A percentile compares a stretch with the other conserved stretches of the same genome.
phyloP scores from a whole-genome alignment of 2,888 invertebrate species.

The Cryptocephalus primarius region DNA sequence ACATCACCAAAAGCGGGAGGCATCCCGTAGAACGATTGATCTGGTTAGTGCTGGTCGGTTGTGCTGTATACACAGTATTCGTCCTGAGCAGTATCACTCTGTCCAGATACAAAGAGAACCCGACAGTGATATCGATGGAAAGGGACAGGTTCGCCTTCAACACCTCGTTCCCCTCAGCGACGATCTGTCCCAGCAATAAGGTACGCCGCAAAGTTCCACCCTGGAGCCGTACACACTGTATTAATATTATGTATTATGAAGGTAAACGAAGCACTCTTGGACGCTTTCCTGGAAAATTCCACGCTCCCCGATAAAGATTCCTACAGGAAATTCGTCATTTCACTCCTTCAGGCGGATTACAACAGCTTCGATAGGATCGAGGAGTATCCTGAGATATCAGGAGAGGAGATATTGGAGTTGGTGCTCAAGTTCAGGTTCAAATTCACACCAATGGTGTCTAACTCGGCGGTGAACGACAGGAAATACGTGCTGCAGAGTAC shows the following conservation, averaged over 20 bases:
- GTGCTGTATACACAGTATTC: slow-evolving; percentile 24
- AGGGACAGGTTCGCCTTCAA: slow-evolving; percentile 61
- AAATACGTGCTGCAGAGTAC: slow-evolving; percentile 42
- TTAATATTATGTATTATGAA: no score
- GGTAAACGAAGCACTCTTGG: slow-evolving; percentile 45
- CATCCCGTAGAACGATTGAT: slow-evolving; percentile 25
- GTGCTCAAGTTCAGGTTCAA: slow-evolving; percentile 42
- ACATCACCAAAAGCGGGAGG: slow-evolving; percentile 20
- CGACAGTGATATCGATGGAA: slow-evolving; percentile 64
- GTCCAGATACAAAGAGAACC: slow-evolving; percentile 53
- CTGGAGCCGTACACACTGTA: no score
- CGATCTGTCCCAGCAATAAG: slow-evolving; percentile 52
- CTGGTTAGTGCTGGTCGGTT: slow-evolving; percentile 24
- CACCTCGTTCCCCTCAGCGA: slow-evolving; percentile 56
- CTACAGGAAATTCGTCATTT: slow-evolving; percentile 44
- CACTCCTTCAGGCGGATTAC: slow-evolving; percentile 48
- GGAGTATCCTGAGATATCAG: slow-evolving; percentile 41
- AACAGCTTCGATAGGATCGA: slow-evolving; percentile 48
- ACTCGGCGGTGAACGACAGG: slow-evolving; percentile 25
- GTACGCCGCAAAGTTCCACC: no score
- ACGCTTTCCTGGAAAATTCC: slow-evolving; percentile 36
- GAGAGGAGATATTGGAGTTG: slow-evolving; percentile 47
- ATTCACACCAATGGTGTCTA: slow-evolving; percentile 41
- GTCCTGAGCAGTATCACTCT: slow-evolving; percentile 46
- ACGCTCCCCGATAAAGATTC: slow-evolving; percentile 37